phyloP scores from a whole-genome alignment of 2,797 vertebrate genomes.

The Halcyon chelicuti region DNA sequence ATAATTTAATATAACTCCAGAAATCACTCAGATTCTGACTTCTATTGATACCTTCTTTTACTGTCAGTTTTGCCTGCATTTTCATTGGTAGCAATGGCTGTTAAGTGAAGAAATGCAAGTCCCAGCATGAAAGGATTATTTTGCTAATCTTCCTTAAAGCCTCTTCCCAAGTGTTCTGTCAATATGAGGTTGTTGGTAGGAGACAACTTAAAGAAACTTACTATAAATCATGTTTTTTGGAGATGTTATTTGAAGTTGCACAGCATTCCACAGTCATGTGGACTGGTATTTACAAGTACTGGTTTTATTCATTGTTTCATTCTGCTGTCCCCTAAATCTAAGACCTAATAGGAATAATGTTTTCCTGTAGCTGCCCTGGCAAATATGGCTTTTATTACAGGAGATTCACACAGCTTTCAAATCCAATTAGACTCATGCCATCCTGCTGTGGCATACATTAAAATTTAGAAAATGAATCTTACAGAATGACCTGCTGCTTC shows the following conservation, averaged over 20 bases:
- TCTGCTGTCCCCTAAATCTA: constrained; percentile 7
- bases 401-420: constrained; percentile 31
- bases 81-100: neutral
- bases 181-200: constrained; percentile 30
- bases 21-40: constrained; percentile 4
- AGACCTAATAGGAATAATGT: neutral
- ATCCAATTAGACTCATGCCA: constrained; percentile 23
- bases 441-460: constrained; percentile 4
- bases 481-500: neutral
- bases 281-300: neutral
- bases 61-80: neutral
- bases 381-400: constrained; percentile 43
- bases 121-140: constrained; percentile 64
- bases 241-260: constrained; percentile 11
- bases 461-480: constrained; percentile 2
- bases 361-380: neutral
- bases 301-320: constrained; percentile 6
- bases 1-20: constrained; percentile 20
- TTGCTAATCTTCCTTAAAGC: constrained; percentile 67
- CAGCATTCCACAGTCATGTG: neutral
- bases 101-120: constrained; percentile 62
- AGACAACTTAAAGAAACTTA: constrained; percentile 36
- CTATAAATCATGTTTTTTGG: constrained; percentile 30
- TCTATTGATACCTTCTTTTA: constrained; percentile 2
- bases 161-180: constrained; percentile 22